Evolutionary conservation across 2,113 vertebrate species (phyloP).

Genomic region (Lontra canadensis): DNA sequence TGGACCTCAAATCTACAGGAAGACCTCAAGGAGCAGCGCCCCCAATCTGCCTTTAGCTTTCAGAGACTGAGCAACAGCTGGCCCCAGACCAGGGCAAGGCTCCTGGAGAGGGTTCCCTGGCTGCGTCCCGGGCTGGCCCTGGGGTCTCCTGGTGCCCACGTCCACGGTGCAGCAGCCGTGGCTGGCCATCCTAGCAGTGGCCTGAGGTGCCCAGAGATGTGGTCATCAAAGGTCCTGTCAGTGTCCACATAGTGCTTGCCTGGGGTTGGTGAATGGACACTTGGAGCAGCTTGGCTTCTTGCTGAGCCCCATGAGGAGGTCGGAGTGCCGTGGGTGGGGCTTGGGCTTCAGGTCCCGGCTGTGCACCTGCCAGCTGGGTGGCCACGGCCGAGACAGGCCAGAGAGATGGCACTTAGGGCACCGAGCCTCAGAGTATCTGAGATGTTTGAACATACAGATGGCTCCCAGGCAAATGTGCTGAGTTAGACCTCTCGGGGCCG

Average conservation of each 20-base stretch:
- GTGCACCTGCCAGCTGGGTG: background rate
- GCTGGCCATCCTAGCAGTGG: background rate
- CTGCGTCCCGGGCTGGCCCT: accelerated
- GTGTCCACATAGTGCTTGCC: too few relatives aligned
- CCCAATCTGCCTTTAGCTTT: background rate
- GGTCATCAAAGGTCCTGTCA: background rate
- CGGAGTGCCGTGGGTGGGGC: background rate
- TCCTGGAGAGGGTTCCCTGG: too few relatives aligned
- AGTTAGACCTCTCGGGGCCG: background rate
- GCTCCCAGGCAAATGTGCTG: background rate
- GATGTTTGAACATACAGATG: too few relatives aligned
- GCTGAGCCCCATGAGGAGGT: background rate
- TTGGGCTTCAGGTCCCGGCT: background rate
- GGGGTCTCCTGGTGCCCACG: accelerated
- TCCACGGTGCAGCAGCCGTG: background rate
- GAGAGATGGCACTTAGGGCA: background rate
- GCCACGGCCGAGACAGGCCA: background rate
- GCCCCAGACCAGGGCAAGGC: accelerated
- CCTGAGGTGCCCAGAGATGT: background rate
- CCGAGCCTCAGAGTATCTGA: background rate
- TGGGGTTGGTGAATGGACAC: background rate
- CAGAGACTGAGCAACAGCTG: background rate
- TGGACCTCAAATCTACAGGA: background rate
- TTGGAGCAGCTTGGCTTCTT: background rate
- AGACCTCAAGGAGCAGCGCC: background rate